These are phyloP conservation scores for Scaptomyza polygonia DNA, from an alignment of 2,888 invertebrate genomes.

Conservation along the genomic window DNA sequence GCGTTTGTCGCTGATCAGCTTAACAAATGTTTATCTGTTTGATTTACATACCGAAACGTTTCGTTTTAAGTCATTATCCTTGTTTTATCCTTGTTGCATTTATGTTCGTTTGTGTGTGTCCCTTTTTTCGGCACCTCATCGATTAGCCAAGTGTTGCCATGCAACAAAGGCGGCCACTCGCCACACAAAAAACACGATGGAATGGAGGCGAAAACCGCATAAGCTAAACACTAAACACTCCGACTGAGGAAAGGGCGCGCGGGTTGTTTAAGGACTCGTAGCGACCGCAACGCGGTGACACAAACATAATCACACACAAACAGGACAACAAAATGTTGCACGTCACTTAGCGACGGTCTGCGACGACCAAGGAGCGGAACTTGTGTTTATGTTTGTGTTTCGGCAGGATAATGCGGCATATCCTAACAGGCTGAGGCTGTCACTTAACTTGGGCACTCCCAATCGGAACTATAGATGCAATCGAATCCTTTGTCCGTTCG, in stretches of 20 bases:
- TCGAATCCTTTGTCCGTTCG: slow-evolving; percentile 25
- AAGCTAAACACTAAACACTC: slow-evolving; percentile 34
- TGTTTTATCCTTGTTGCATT: slow-evolving; percentile 71
- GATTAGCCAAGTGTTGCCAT: slow-evolving; percentile 82
- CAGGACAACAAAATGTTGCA: slow-evolving; percentile 42
- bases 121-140: slow-evolving; percentile 75
- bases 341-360: slow-evolving; percentile 48
- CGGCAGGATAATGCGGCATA: slow-evolving; percentile 60
- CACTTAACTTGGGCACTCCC: slow-evolving; percentile 7
- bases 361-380: slow-evolving; percentile 13
- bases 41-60: slow-evolving; percentile 46
- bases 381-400: slow-evolving; percentile 36
- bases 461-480: slow-evolving; percentile 12
- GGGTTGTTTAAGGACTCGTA: slow-evolving; percentile 30
- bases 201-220: slow-evolving; percentile 53
- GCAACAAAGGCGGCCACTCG: slow-evolving; percentile 70
- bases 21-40: slow-evolving; percentile 12
- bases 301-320: slow-evolving; percentile 13
- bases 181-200: slow-evolving; percentile 40
- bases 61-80: slow-evolving; percentile 72
- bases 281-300: slow-evolving; percentile 59
- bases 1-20: slow-evolving; percentile 46
- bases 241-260: not conserved
- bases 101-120: slow-evolving; percentile 31
- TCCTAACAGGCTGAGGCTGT: slow-evolving; percentile 36